Conservation (phyloP, 2,888 invertebrate species). For the Cryptosula pallasiana region DNA sequence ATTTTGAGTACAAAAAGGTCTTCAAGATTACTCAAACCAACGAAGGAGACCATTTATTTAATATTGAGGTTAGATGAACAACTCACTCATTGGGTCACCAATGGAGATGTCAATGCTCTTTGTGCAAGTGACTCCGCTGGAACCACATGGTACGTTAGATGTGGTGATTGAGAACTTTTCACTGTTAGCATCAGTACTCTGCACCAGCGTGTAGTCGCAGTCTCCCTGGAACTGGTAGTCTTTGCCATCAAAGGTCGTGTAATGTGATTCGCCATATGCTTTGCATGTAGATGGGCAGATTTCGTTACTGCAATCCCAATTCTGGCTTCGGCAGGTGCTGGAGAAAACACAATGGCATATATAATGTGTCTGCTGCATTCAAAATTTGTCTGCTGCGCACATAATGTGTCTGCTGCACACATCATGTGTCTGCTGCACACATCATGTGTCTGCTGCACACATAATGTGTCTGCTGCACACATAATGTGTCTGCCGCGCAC, state of each 20-base stretch:
- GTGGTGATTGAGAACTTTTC: constrained; percentile 62
- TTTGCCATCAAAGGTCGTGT: constrained; percentile 77
- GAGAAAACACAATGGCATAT: too few relatives aligned
- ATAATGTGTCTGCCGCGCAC: too few relatives aligned
- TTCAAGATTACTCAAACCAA: too few relatives aligned
- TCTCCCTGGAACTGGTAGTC: constrained; percentile 82
- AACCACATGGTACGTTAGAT: constrained; percentile 79
- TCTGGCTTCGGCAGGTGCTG: constrained; percentile 58
- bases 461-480: too few relatives aligned
- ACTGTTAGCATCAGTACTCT: constrained; percentile 29
- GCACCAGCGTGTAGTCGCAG: constrained; percentile 71
- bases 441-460: too few relatives aligned
- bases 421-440: too few relatives aligned
- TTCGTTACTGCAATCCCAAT: constrained; percentile 72
- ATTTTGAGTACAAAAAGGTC: too few relatives aligned
- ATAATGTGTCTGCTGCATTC: too few relatives aligned
- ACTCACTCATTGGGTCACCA: constrained; percentile 12
- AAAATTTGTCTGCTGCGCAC: too few relatives aligned
- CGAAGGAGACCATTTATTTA: too few relatives aligned
- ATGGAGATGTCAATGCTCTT: constrained; percentile 62
- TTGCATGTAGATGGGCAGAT: constrained; percentile 68
- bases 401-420: too few relatives aligned
- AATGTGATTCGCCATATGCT: constrained; percentile 87
- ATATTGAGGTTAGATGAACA: too few relatives aligned
- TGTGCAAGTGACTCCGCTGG: constrained; percentile 79